These are phyloP conservation scores for Strix uralensis DNA, from an alignment of 2,113 vertebrate genomes.

Conservation along the genomic window DNA sequence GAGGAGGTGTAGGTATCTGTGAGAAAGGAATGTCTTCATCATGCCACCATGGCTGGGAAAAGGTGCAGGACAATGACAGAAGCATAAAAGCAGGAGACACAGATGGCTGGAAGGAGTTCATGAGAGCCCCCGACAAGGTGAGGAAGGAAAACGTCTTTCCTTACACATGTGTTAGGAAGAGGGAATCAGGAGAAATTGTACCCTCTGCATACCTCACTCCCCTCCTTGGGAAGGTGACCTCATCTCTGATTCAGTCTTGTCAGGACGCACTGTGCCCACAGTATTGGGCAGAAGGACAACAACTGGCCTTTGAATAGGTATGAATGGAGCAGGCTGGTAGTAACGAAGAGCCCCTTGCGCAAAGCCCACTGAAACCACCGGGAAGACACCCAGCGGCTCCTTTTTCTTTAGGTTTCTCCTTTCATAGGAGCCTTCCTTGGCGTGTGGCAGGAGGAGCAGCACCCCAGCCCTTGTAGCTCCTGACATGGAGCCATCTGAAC, in stretches of 20 bases:
- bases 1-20: not conserved
- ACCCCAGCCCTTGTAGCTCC: not conserved
- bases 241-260: not conserved
- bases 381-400: not conserved
- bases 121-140: not conserved
- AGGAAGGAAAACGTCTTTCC: not conserved
- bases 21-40: not conserved
- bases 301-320: not conserved
- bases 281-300: not conserved
- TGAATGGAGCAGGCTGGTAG: not conserved
- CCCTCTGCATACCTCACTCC: not conserved
- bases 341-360: not conserved
- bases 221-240: not conserved
- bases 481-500: not conserved
- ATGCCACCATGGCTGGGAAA: not conserved
- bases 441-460: not conserved
- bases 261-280: fast-evolving
- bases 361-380: not conserved
- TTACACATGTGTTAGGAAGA: not conserved
- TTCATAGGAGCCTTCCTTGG: not conserved
- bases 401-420: not conserved
- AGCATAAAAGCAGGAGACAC: not conserved
- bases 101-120: not conserved
- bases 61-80: fast-evolving
- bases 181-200: not conserved